phyloP scores from a whole-genome alignment of 2,797 vertebrate genomes.

The Benthosema pterotum region DNA sequence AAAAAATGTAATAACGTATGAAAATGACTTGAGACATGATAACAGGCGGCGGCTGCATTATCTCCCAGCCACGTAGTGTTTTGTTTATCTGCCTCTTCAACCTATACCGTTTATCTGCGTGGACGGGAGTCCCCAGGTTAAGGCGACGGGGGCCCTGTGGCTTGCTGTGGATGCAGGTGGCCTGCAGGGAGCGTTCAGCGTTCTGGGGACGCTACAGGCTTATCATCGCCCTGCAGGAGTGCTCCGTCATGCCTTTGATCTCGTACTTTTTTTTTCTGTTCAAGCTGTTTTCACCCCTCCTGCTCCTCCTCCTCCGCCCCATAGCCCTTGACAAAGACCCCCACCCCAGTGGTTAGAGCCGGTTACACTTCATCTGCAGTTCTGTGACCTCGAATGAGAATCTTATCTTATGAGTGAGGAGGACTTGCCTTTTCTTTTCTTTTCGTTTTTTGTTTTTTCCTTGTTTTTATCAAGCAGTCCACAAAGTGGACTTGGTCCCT shows the following conservation, averaged over 20 bases:
- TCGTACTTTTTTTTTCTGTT: slow-evolving; percentile 73
- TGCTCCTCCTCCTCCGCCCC: background rate
- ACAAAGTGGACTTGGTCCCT: too few species aligned
- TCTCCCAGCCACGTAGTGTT: slow-evolving; percentile 30
- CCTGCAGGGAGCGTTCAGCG: slow-evolving; percentile 50
- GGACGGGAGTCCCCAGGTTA: background rate
- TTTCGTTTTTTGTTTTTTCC: too few species aligned
- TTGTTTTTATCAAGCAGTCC: too few species aligned
- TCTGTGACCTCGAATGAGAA: slow-evolving; percentile 40
- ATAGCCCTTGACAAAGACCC: slow-evolving; percentile 51
- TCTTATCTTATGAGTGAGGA: slow-evolving; percentile 3
- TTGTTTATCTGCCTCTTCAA: slow-evolving; percentile 6
- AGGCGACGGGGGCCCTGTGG: slow-evolving; percentile 13
- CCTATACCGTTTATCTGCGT: slow-evolving; percentile 7
- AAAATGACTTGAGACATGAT: slow-evolving; percentile 54
- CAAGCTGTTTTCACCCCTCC: slow-evolving; percentile 52
- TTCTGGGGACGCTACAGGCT: slow-evolving; percentile 69
- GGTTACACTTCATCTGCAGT: too few species aligned
- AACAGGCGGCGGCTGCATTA: slow-evolving; percentile 46
- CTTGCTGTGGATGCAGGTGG: slow-evolving; percentile 72
- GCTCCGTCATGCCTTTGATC: slow-evolving; percentile 78
- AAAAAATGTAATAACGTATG: slow-evolving; percentile 55
- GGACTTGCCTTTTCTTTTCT: too few species aligned
- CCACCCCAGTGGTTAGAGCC: slow-evolving; percentile 46
- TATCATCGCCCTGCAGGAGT: slow-evolving; percentile 79